phyloP scores from a whole-genome alignment of 1,140 invertebrate genomes.

The Zaprionus ornatus region DNA sequence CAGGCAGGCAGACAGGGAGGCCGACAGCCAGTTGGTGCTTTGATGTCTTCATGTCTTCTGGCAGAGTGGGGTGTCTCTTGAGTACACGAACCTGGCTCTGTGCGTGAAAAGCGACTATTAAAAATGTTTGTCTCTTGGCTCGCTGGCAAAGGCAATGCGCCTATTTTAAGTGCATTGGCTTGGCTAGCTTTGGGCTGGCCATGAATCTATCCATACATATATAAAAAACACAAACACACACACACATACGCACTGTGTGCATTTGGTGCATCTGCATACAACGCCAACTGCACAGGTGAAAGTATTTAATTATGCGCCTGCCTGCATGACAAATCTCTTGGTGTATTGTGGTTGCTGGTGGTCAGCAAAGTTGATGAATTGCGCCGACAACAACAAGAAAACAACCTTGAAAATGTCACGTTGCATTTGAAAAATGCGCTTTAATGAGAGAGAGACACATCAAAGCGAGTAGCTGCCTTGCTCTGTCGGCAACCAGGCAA shows the following conservation, averaged over 20 bases:
- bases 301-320: conserved; percentile 78
- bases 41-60: conserved; percentile 47
- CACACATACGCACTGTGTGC: conserved; percentile 45
- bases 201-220: conserved; percentile 45
- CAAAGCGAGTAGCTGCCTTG: conserved; percentile 19
- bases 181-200: conserved; percentile 59
- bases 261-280: conserved; percentile 15
- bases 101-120: conserved; percentile 75
- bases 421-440: conserved; percentile 52
- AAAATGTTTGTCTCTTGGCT: conserved; percentile 60
- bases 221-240: background rate
- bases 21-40: conserved; percentile 36
- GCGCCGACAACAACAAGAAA: conserved; percentile 25
- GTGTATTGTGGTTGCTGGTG: conserved; percentile 34
- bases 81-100: conserved; percentile 35
- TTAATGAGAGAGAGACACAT: conserved; percentile 41
- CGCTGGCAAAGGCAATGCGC: conserved; percentile 61
- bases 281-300: conserved; percentile 53
- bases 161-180: conserved; percentile 77
- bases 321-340: conserved; percentile 72
- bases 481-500: conserved; percentile 1
- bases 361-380: conserved; percentile 69
- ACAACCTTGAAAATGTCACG: conserved; percentile 68
- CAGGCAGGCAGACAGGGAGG: background rate
- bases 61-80: background rate